A percentile compares a stretch with the other conserved stretches of the same genome.
Conservation (phyloP, 2,888 invertebrate species). For the Scaptomyza flava region DNA sequence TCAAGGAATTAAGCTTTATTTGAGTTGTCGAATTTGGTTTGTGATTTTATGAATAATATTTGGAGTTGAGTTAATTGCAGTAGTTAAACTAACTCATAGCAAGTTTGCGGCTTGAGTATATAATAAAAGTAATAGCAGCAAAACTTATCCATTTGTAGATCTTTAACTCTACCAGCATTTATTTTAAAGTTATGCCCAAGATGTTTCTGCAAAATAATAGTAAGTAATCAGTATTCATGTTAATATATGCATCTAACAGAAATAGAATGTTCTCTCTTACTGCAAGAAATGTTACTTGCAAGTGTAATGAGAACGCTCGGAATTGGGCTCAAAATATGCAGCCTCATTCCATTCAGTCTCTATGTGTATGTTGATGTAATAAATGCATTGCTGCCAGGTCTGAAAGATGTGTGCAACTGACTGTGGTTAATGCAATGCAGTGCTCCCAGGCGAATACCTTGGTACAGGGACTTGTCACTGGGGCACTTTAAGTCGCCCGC, state of each 20-base stretch:
- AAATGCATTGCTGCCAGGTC: slow-evolving; percentile 15
- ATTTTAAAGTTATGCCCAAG: neutral
- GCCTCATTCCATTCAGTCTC: neutral
- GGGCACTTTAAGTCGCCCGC: slow-evolving; percentile 38
- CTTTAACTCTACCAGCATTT: neutral
- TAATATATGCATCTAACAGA: slow-evolving; percentile 21
- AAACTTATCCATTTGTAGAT: neutral
- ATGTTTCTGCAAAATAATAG: neutral
- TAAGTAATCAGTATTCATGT: slow-evolving; percentile 15
- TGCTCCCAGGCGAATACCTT: slow-evolving; percentile 49
- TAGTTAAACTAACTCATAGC: neutral
- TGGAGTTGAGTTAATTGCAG: slow-evolving; percentile 10
- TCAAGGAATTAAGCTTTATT: slow-evolving; percentile 23
- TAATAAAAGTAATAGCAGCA: neutral
- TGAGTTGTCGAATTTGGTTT: slow-evolving; percentile 1
- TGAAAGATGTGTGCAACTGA: slow-evolving; percentile 29
- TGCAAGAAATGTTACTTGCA: slow-evolving; percentile 37
- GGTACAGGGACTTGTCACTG: slow-evolving; percentile 54
- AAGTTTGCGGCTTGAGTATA: neutral
- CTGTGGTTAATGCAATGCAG: slow-evolving; percentile 66
- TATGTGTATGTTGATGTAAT: slow-evolving; percentile 17
- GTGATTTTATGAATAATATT: neutral
- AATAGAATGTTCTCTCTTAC: slow-evolving; percentile 1
- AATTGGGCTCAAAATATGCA: slow-evolving; percentile 36
- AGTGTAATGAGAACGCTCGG: slow-evolving; percentile 59